Evolutionary conservation across 1,140 invertebrate species (phyloP).

Genomic region (Bombyx mandarina): DNA sequence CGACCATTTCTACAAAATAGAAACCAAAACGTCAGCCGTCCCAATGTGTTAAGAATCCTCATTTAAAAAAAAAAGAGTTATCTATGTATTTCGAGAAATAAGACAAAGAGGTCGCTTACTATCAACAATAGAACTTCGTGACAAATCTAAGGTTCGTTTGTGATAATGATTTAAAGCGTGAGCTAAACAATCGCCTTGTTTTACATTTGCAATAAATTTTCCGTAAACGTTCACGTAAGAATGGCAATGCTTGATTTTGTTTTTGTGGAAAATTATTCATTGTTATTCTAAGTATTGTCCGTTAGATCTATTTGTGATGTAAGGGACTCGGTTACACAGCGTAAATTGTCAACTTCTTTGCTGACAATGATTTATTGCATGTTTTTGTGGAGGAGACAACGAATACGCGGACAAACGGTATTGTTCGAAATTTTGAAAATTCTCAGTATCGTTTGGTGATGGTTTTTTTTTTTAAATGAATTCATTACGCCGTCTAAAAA

Average conservation of each 20-base stretch:
- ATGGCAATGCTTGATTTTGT: slow-evolving; percentile 29
- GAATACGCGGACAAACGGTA: slow-evolving; percentile 22
- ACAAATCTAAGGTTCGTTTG: slow-evolving; percentile 16
- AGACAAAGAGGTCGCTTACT: slow-evolving; percentile 20
- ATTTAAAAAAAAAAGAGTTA: slow-evolving; percentile 27
- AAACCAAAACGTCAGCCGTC: slow-evolving; percentile 36
- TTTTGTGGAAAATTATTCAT: slow-evolving; percentile 20
- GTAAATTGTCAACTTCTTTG: slow-evolving; percentile 40
- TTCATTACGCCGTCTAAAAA: neutral
- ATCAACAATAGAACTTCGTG: slow-evolving; percentile 18
- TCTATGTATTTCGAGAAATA: slow-evolving; percentile 11
- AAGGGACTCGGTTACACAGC: slow-evolving; percentile 15
- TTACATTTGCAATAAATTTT: slow-evolving; percentile 40
- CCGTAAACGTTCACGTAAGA: slow-evolving; percentile 29
- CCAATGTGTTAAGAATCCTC: slow-evolving; percentile 32
- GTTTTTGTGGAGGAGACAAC: slow-evolving; percentile 25
- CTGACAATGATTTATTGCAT: slow-evolving; percentile 51
- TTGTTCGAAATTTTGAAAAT: slow-evolving; percentile 10
- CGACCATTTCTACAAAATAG: slow-evolving; percentile 23
- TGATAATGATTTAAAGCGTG: neutral
- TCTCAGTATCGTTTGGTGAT: slow-evolving; percentile 1
- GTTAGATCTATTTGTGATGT: slow-evolving; percentile 25
- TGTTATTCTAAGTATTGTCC: slow-evolving; percentile 32
- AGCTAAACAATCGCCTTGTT: slow-evolving; percentile 33
- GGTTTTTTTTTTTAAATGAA: slow-evolving; percentile 4